These are phyloP conservation scores for Barbus barbus DNA, from an alignment of 2,113 vertebrate species.

Conservation along the genomic window DNA sequence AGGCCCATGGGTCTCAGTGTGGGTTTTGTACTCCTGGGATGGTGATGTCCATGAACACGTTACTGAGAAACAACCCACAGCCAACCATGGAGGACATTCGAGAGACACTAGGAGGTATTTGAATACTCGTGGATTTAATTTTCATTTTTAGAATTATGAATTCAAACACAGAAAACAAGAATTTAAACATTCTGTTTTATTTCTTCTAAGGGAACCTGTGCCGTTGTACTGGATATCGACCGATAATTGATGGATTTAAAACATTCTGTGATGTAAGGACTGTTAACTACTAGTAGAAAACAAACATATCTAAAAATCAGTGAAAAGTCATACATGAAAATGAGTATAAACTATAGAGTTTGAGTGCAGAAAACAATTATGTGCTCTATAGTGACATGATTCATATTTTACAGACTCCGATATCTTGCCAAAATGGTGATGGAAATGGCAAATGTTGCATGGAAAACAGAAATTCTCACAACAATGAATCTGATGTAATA, in stretches of 20 bases:
- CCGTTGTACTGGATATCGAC: conserved; percentile 83
- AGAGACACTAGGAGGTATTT: conserved; percentile 73
- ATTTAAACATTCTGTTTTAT: background rate
- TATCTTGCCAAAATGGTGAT: conserved; percentile 60
- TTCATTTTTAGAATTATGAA: background rate
- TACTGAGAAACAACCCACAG: conserved; percentile 79
- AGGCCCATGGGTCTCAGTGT: conserved; percentile 84
- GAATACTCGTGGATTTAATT: background rate
- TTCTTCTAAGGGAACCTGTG: conserved; percentile 81
- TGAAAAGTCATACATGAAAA: background rate
- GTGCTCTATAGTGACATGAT: background rate
- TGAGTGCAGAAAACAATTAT: background rate
- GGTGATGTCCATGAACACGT: conserved; percentile 85
- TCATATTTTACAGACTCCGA: conserved; percentile 56
- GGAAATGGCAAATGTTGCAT: conserved; percentile 65
- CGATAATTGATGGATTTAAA: conserved; percentile 81
- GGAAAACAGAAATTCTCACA: conserved; percentile 50
- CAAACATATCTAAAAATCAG: background rate
- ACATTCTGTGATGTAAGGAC: conserved; percentile 76
- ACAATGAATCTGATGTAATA: conserved; percentile 41
- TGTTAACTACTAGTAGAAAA: background rate
- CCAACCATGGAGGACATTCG: conserved; percentile 79
- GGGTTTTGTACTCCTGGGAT: conserved; percentile 89
- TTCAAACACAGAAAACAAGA: background rate
- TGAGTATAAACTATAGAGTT: background rate